Evolutionary conservation across 2,113 vertebrate genomes (phyloP), one percentile per base, ranked within the genome.

Genomic region (Corydoras maculifer): DNA sequence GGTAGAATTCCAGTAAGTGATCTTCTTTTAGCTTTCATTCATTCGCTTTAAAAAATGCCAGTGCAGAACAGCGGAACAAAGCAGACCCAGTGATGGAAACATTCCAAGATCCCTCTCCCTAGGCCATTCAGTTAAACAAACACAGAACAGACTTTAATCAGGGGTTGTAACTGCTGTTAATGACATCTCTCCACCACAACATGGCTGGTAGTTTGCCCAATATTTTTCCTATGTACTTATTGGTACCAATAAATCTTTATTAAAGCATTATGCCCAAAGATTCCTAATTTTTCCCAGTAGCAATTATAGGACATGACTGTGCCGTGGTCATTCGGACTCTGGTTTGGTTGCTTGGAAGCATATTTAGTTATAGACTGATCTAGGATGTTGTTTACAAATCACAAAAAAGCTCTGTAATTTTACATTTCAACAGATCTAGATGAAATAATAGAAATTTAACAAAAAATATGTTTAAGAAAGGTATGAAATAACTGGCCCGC

Each of bases 121-220:
- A 9, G 30, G 70, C 68, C 75, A 67, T 78, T 78, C 68, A 68
- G 65, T 78, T 83, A 76, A 78, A 79, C 65, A 83, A 86, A 84
- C 64, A 75, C 53, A 69, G 66, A 31, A 75, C 14, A 72, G 73
- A 59, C 62, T 50, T 72, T 31, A 72, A 12, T 75, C 64, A 54
- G 31, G 30, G 8, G 61, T 30, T 73, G 62, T 69, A 69, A 15
- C 59, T 69, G 69, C 63, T 74, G 68, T 51, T 71, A 53, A 60
- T 13, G 69, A 12, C 57, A 69, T 63, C 48, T 50, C 11, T 65
- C 30, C 25, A 2, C 31, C 9, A 7, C 54, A 59, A 54, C 31
- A 49, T 49, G 18, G 18, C 62, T 32, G 62, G 30, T 68, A 61
- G 65, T 65, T n/a, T 14, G 13, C 65, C 58, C 3, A 25, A 25